These are phyloP conservation scores for Notoglanidium macrostoma DNA, from an alignment of 2,797 vertebrate species.

Conservation along the genomic window DNA sequence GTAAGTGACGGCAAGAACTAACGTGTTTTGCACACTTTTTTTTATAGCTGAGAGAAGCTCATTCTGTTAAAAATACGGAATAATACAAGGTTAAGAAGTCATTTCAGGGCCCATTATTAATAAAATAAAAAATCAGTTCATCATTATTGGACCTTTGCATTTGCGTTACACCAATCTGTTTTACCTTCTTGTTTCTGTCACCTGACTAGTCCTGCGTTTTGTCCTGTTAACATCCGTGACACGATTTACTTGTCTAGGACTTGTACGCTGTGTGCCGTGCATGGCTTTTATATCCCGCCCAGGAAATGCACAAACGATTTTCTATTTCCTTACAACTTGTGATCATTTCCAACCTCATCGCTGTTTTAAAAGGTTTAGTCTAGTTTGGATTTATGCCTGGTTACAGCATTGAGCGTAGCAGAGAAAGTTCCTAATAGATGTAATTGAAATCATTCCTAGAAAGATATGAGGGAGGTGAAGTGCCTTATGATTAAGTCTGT, in stretches of 20 bases:
- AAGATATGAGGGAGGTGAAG: neutral
- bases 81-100: neutral
- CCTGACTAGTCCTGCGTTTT: neutral
- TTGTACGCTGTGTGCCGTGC: neutral
- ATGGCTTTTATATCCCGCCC: neutral
- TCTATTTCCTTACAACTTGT: neutral
- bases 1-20: neutral
- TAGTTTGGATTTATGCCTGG: conserved; percentile 5
- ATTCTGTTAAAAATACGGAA: too few relatives aligned
- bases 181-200: neutral
- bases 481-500: neutral
- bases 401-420: neutral
- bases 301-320: neutral
- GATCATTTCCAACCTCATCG: neutral
- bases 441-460: neutral
- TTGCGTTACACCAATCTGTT: neutral
- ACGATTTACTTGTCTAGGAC: neutral
- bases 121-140: too few relatives aligned
- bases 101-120: too few relatives aligned
- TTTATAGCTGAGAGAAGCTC: neutral
- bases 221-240: neutral
- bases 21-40: neutral
- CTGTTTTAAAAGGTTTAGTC: conserved; percentile 8
- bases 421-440: neutral
- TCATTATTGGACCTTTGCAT: too few relatives aligned